phyloP scores from a whole-genome alignment of 2,888 invertebrate species.

The Siphonodentalium dalli region DNA sequence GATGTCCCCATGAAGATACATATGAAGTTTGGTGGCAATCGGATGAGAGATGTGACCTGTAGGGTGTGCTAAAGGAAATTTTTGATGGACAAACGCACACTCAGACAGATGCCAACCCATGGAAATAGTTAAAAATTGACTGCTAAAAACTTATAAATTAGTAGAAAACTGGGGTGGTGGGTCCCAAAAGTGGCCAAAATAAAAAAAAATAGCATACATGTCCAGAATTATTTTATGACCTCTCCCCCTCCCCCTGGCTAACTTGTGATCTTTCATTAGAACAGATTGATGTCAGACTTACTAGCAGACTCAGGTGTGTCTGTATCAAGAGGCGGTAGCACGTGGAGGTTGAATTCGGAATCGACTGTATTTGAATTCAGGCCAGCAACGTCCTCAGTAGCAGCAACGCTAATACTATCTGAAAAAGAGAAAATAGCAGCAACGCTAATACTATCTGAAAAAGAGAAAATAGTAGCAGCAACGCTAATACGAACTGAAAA shows the following conservation, averaged over 20 bases:
- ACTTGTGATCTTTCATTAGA: neutral
- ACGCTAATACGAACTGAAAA: conserved; percentile 39
- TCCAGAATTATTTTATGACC: neutral
- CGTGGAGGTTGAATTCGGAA: conserved; percentile 45
- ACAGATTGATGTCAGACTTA: neutral
- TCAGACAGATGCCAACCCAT: too few species aligned
- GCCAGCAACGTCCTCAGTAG: conserved; percentile 38
- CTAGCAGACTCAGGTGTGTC: conserved; percentile 32
- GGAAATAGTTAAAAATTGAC: too few species aligned
- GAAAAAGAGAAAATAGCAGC: conserved; percentile 30
- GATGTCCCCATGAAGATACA: too few species aligned
- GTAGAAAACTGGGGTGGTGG: too few species aligned
- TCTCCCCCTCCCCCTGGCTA: neutral
- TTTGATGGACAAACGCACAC: neutral
- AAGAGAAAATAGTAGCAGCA: conserved; percentile 32
- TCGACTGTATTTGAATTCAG: conserved; percentile 33
- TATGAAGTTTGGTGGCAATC: too few species aligned
- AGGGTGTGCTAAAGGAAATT: too few species aligned
- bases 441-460: conserved; percentile 40
- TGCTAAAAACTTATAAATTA: neutral
- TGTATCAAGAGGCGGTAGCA: conserved; percentile 46
- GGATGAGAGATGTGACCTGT: too few species aligned
- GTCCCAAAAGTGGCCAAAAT: too few species aligned
- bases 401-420: conserved; percentile 42
- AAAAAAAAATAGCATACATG: too few species aligned